Evolutionary conservation across 2,113 vertebrate species (phyloP).

Genomic region (Orthonyx spaldingii): DNA sequence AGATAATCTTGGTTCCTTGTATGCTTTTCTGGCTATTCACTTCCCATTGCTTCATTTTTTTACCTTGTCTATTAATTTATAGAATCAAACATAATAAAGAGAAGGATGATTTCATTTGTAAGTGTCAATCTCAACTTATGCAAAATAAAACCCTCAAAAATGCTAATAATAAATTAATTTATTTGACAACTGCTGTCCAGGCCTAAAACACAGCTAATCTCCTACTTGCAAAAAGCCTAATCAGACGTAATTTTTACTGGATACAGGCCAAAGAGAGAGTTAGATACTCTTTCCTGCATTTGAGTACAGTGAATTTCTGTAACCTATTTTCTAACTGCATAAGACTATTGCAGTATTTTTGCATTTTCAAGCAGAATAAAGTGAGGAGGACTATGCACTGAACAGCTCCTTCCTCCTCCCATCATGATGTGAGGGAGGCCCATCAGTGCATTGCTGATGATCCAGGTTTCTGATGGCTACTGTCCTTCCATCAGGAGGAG

Average conservation of each 20-base stretch:
- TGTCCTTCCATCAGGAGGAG: not conserved
- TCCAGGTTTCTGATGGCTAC: not conserved
- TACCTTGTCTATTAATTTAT: not conserved
- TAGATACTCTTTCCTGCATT: not conserved
- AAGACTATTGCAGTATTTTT: not conserved
- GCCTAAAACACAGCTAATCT: not conserved
- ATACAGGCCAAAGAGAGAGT: not conserved
- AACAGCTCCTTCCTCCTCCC: not conserved
- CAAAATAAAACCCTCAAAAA: not conserved
- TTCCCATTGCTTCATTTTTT: not conserved
- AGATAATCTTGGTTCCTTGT: not conserved
- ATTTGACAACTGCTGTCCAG: not conserved
- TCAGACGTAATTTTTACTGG: not conserved
- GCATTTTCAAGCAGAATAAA: not conserved
- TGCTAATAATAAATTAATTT: not conserved
- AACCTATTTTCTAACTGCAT: not conserved
- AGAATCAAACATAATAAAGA: not conserved
- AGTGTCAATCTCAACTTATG: not conserved
- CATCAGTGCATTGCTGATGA: not conserved
- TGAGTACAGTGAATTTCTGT: not conserved
- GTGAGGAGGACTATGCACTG: not conserved
- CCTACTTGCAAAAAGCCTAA: not conserved
- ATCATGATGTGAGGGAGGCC: fast-evolving
- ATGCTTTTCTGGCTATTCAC: not conserved
- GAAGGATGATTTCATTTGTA: not conserved